Conservation (phyloP, 2,797 vertebrate species). For the Girardinus metallicus region DNA sequence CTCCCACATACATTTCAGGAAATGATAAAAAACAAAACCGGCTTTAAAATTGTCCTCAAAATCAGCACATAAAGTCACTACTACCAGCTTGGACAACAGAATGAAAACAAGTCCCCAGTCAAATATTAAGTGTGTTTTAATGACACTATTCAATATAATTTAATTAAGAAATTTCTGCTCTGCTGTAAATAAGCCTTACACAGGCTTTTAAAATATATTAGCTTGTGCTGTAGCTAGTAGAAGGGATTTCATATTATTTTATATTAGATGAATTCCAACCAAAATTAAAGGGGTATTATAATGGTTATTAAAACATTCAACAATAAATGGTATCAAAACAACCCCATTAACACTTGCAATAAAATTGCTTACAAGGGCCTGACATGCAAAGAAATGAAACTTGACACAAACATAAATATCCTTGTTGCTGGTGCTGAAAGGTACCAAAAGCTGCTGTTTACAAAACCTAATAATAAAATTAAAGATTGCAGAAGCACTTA, state of each 20-base stretch:
- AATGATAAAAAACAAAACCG: not conserved
- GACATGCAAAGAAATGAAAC: not conserved
- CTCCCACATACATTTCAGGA: not conserved
- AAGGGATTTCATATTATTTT: not conserved
- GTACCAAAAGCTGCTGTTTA: not conserved
- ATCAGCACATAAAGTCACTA: not conserved
- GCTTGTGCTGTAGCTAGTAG: not conserved
- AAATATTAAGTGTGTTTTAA: not conserved
- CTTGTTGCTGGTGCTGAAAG: not conserved
- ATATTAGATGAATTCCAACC: not conserved
- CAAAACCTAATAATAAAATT: not conserved
- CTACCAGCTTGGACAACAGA: not conserved
- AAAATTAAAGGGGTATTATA: not conserved
- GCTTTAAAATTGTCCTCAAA: conserved; percentile 3
- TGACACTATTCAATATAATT: not conserved
- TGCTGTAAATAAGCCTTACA: not conserved
- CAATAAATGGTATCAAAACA: not conserved
- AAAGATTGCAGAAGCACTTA: not conserved
- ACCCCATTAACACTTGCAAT: not conserved
- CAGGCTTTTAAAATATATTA: not conserved
- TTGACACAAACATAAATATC: not conserved
- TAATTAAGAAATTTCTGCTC: not conserved
- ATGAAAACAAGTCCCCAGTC: not conserved
- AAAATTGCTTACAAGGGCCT: not conserved
- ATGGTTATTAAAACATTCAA: not conserved